Percentiles rank a stretch among this genome's conserved stretches.
These are phyloP conservation scores for Columba guinea DNA, from an alignment of 2,797 vertebrate genomes.

Conservation along the genomic window DNA sequence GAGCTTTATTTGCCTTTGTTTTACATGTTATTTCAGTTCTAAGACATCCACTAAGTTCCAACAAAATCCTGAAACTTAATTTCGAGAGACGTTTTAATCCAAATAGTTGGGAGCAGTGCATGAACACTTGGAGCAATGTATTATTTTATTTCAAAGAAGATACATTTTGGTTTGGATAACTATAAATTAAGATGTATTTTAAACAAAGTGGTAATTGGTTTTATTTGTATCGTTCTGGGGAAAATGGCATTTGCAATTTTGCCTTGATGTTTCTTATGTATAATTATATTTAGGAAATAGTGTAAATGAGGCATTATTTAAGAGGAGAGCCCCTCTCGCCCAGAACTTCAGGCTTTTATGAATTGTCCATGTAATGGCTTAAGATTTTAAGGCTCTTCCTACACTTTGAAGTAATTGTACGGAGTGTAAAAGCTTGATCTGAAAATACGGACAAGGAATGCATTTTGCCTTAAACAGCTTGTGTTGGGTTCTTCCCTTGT, in stretches of 20 bases:
- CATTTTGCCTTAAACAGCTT: background rate
- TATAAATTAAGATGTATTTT: background rate
- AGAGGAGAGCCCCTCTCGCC: background rate
- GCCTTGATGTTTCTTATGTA: background rate
- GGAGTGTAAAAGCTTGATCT: background rate
- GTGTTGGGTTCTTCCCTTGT: background rate
- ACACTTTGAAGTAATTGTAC: background rate
- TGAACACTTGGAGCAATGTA: fast-evolving
- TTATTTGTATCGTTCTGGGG: background rate
- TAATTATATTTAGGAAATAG: background rate
- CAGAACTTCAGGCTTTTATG: background rate
- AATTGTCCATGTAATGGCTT: background rate
- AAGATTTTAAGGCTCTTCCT: background rate
- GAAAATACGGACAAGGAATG: background rate
- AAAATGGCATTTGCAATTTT: background rate
- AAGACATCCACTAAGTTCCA: background rate
- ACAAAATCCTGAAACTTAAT: background rate
- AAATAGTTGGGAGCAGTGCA: background rate
- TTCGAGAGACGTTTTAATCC: background rate
- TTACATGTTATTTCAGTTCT: background rate
- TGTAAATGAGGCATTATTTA: background rate
- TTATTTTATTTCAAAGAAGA: background rate
- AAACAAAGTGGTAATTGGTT: background rate
- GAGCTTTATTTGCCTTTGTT: background rate
- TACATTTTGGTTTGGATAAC: background rate